A percentile compares a stretch with the other conserved stretches of the same genome.
phyloP scores from a whole-genome alignment of 2,888 invertebrate genomes.

The Rhagonycha lutea region DNA sequence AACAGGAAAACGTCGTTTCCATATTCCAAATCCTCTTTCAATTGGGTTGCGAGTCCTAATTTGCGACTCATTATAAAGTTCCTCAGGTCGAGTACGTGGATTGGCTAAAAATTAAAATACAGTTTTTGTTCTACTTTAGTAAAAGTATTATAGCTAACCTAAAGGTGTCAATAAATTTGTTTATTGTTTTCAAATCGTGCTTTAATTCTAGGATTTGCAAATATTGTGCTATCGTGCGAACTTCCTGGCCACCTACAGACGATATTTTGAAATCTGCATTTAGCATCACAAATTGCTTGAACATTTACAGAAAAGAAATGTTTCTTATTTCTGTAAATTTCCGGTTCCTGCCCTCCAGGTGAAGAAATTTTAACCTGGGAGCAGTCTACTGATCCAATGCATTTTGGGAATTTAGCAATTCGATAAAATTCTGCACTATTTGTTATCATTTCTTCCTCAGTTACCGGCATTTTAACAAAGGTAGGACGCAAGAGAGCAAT shows the following conservation, averaged over 20 bases:
- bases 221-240: slow-evolving; percentile 4
- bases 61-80: slow-evolving; percentile 1
- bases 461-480: no score
- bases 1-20: no score
- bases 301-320: neutral
- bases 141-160: slow-evolving; percentile 3
- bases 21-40: no score
- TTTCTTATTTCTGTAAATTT: neutral
- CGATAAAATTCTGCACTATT: no score
- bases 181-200: slow-evolving; percentile 1
- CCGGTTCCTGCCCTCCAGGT: slow-evolving; percentile 4
- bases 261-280: slow-evolving; percentile 4
- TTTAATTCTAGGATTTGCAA: slow-evolving; percentile 1
- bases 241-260: slow-evolving; percentile 9
- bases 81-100: neutral
- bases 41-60: neutral
- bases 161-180: neutral
- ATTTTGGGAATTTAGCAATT: slow-evolving; percentile 4
- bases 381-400: slow-evolving; percentile 10
- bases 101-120: slow-evolving; percentile 2
- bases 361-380: slow-evolving; percentile 10
- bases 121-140: neutral
- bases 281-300: slow-evolving; percentile 7
- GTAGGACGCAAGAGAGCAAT: no score
- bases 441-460: no score